Percentiles rank a stretch among this genome's conserved stretches.
These are phyloP conservation scores for Hylyphantes graminicola DNA, from an alignment of 1,140 invertebrate species.

Conservation along the genomic window DNA sequence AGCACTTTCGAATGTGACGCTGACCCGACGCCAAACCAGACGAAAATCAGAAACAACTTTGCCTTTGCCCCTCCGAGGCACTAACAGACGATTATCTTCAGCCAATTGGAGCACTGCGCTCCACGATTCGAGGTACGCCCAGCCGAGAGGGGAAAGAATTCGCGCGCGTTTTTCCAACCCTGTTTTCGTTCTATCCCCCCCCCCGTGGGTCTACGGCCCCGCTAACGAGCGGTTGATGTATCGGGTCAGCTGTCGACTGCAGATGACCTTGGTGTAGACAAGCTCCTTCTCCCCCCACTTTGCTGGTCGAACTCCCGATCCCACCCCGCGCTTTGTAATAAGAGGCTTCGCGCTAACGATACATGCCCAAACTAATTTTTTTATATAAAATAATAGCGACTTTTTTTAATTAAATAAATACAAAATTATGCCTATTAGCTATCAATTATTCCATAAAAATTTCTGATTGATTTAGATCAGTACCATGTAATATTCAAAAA, in stretches of 20 bases:
- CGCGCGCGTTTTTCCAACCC: constrained; percentile 21
- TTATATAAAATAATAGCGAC: no score
- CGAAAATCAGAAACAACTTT: neutral
- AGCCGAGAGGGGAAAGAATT: constrained; percentile 13
- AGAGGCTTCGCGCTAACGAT: no score
- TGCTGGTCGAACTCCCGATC: no score
- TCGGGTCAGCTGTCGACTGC: constrained; percentile 54
- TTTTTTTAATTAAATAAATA: no score
- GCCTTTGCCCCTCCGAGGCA: constrained; percentile 30
- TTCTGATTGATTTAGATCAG: no score
- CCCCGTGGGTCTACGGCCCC: constrained; percentile 44
- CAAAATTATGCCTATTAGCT: no score
- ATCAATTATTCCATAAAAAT: no score
- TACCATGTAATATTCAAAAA: no score
- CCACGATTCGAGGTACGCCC: constrained; percentile 34
- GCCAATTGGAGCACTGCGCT: constrained; percentile 53
- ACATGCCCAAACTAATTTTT: no score
- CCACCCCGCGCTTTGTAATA: no score
- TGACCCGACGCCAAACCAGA: constrained; percentile 37
- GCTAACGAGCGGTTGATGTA: constrained; percentile 58
- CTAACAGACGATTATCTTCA: constrained; percentile 52
- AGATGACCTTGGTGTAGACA: constrained; percentile 50
- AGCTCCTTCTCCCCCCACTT: constrained; percentile 7
- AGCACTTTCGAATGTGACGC: constrained; percentile 17
- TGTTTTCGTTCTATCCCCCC: neutral